Conservation (phyloP, 1,140 invertebrate species). For the Mamestra configurata region DNA sequence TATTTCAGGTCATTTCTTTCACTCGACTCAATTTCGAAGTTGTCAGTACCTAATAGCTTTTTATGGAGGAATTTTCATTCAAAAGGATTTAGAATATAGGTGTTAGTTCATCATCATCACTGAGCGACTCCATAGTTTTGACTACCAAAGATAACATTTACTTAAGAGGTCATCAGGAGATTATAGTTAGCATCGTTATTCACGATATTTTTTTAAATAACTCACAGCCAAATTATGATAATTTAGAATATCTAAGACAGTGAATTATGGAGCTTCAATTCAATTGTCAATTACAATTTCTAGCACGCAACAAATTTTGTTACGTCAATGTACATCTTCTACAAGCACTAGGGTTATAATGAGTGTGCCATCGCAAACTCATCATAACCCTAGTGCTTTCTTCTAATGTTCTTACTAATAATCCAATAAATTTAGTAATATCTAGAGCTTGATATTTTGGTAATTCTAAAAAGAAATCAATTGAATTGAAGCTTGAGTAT, state of each 20-base stretch:
- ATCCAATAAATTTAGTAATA: neutral
- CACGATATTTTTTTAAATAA: slow-evolving; percentile 10
- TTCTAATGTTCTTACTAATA: no score
- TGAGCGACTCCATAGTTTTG: slow-evolving; percentile 12
- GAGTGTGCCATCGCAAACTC: no score
- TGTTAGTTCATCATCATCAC: slow-evolving; percentile 6
- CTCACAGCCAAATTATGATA: slow-evolving; percentile 28
- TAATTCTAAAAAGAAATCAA: no score
- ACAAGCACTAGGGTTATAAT: no score
- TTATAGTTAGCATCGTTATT: neutral
- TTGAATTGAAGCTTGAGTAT: no score
- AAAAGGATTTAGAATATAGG: no score
- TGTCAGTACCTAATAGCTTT: neutral
- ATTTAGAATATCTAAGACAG: slow-evolving; percentile 21
- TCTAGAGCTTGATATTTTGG: no score
- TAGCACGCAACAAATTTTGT: no score
- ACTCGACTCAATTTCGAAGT: no score
- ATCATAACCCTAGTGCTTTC: no score
- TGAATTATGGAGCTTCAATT: neutral
- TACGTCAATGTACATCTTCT: no score
- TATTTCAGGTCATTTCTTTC: neutral
- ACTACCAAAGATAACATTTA: slow-evolving; percentile 1
- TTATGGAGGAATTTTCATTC: neutral
- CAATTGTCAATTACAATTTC: neutral
- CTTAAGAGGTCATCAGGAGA: neutral